Evolutionary conservation across 2,888 invertebrate species (phyloP), one percentile per base, ranked within the genome.

Genomic region (Oxycera nigricornis): DNA sequence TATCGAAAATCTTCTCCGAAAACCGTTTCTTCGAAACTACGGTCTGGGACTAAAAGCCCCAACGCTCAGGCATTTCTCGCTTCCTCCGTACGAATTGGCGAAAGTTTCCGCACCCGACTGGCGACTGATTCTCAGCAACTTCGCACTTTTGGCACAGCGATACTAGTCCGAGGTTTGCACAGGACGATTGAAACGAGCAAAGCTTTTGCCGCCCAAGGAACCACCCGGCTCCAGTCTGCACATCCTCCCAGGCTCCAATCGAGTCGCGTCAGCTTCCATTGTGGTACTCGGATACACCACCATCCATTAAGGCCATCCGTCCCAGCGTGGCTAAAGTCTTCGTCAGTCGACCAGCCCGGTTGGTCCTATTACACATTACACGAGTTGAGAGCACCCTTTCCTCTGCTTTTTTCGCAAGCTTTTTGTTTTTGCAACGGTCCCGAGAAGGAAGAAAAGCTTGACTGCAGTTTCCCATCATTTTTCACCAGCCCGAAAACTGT

Each of bases 1-100:
- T 30, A 65, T 39, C 72, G 55, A 57, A 72, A 57, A 46, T 26
- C 24, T 74, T 73, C 70, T 73, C 75, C 72, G 77, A 77, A 77
- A 76, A 77, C 76, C 77, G 77, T 75, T 77, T 76, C 76, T 76
- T 75, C 74, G 76, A 75, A 76, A 77, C 75, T 74, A 76, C 76
- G 75, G 76, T 76, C 77, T 77, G 77, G 77, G 77, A 77, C 77
- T 77, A 77, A 77, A 65, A 39, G 39, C 65, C 65, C 65, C 65
- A 41, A 41, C 65, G 77, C 77, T 76, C 74, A 61, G 75, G 73
- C n/a, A 74, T 75, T 75, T 77, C 77, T 73, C 74, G 73, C n/a
- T n/a, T 72, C 24, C 22, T 70, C 30, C 35, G 70, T 28, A 28
- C 14, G 22, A 52, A 55, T 55, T 39, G 11, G 70, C 70, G 31